Evolutionary conservation across 2,113 vertebrate genomes (phyloP).

Genomic region (Condylura cristata): DNA sequence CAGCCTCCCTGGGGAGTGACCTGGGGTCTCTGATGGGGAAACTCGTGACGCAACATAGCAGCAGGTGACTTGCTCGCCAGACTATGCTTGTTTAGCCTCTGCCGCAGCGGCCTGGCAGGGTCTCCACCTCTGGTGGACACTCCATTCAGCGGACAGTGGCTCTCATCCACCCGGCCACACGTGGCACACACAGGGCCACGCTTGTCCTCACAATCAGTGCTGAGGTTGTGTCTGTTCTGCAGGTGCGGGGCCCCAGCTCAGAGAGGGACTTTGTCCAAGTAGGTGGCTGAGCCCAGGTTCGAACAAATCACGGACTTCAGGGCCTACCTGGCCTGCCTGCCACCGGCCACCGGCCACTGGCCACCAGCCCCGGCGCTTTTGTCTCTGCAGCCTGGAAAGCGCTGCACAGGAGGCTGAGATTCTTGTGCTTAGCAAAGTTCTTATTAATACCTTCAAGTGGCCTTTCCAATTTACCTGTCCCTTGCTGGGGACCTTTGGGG

Average conservation of each 20-base stretch:
- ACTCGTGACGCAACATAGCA: conserved; percentile 10
- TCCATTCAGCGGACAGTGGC: not conserved
- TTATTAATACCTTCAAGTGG: not conserved
- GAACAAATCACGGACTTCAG: not conserved
- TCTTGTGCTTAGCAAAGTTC: not conserved
- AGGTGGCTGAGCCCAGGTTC: not conserved
- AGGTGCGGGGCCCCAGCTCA: not conserved
- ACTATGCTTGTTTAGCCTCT: conserved; percentile 15
- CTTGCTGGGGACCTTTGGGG: not conserved
- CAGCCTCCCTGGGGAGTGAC: not conserved
- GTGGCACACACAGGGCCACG: not conserved
- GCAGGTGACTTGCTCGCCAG: not conserved
- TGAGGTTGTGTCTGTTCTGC: accelerated
- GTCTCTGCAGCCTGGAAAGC: not conserved
- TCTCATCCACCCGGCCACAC: not conserved
- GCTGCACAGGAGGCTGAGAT: not conserved
- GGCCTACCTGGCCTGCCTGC: accelerated
- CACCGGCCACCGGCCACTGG: too few species aligned
- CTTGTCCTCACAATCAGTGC: not conserved
- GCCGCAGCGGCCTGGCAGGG: not conserved
- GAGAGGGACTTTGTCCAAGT: not conserved
- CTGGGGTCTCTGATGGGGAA: conserved; percentile 14
- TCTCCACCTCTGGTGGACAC: not conserved
- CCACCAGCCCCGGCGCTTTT: too few species aligned
- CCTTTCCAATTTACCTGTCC: not conserved